These are phyloP conservation scores for Pangasius mekongensis DNA, from an alignment of 2,797 vertebrate species.

Conservation along the genomic window DNA sequence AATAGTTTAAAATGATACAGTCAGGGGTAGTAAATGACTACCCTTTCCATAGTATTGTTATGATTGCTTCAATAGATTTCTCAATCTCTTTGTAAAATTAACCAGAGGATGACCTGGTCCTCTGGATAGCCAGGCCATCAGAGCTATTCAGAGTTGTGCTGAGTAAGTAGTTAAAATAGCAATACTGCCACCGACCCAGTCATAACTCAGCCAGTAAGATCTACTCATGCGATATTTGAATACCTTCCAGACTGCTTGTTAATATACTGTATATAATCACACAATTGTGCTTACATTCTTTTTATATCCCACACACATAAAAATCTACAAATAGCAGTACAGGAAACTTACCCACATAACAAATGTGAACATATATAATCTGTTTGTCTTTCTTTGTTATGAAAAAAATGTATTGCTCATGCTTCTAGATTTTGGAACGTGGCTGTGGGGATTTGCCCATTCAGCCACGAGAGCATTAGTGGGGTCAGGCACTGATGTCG, in stretches of 20 bases:
- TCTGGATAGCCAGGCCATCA: too few relatives aligned
- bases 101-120: too few relatives aligned
- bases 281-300: not conserved
- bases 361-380: not conserved
- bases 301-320: not conserved
- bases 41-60: not conserved
- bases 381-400: not conserved
- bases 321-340: not conserved
- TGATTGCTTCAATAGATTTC: not conserved
- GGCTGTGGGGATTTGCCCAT: not conserved
- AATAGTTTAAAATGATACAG: not conserved
- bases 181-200: not conserved
- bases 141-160: too few relatives aligned
- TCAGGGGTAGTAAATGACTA: not conserved
- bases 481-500: not conserved
- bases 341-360: not conserved
- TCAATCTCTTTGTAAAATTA: not conserved
- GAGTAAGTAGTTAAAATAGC: not conserved
- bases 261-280: not conserved
- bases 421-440: not conserved
- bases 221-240: not conserved
- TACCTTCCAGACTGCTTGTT: not conserved
- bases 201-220: not conserved
- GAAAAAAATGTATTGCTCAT: not conserved
- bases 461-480: not conserved